Percentiles rank a stretch among this genome's conserved stretches.
These are phyloP conservation scores for Drosophila macrospina DNA, from an alignment of 2,888 invertebrate genomes.

Conservation along the genomic window DNA sequence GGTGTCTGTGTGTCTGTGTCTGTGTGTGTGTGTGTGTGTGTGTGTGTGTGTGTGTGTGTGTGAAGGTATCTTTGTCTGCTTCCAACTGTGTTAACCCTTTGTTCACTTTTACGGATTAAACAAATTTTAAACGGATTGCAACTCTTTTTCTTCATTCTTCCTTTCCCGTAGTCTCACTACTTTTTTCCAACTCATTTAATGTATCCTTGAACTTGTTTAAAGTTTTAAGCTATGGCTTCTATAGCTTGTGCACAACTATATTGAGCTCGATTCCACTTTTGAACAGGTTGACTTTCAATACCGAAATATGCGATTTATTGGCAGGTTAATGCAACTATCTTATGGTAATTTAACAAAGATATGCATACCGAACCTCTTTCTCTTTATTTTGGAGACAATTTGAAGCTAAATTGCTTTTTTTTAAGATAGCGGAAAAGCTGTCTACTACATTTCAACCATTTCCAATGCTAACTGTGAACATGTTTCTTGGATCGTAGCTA, in stretches of 20 bases:
- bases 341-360: too few species aligned
- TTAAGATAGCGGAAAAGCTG: too few species aligned
- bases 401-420: too few species aligned
- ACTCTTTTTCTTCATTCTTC: slow-evolving; percentile 10
- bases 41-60: slow-evolving; percentile 5
- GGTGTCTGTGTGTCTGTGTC: slow-evolving; percentile 8
- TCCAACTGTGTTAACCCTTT: slow-evolving; percentile 22
- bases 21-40: slow-evolving; percentile 16
- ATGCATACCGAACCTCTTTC: too few species aligned
- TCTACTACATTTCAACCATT: too few species aligned
- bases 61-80: slow-evolving; percentile 19
- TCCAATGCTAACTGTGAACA: too few species aligned
- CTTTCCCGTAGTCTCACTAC: slow-evolving; percentile 1
- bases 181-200: slow-evolving; percentile 15
- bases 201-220: slow-evolving; percentile 2
- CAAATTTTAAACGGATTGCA: slow-evolving; percentile 54
- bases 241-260: neutral
- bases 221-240: neutral
- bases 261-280: too few species aligned
- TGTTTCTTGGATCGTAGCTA: too few species aligned
- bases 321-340: too few species aligned
- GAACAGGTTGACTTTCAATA: too few species aligned
- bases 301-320: too few species aligned
- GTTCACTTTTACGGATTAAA: slow-evolving; percentile 49
- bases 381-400: too few species aligned